These are phyloP conservation scores for Scophthalmus maximus DNA, from an alignment of 2,113 vertebrate species.

Conservation along the genomic window DNA sequence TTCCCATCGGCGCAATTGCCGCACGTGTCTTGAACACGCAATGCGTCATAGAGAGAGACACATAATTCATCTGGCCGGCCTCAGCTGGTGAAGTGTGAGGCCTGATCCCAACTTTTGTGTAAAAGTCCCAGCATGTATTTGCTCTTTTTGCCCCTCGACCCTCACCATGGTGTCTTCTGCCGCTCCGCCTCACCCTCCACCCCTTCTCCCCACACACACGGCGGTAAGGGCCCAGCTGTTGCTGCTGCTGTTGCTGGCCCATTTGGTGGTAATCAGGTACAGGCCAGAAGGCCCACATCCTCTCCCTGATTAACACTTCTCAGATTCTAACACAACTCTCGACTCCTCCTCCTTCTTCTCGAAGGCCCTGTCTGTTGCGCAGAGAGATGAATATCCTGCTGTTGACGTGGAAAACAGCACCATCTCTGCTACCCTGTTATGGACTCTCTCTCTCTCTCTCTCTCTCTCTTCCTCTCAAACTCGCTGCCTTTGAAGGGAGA, in stretches of 20 bases:
- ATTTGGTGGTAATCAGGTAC: conserved; percentile 96
- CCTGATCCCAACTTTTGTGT: conserved; percentile 18
- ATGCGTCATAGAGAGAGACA: conserved; percentile 37
- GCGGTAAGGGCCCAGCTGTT: conserved; percentile 82
- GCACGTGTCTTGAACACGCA: conserved; percentile 39
- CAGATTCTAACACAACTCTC: conserved; percentile 90
- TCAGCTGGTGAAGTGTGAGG: conserved; percentile 15
- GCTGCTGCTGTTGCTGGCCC: conserved; percentile 64
- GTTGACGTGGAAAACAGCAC: conserved; percentile 51
- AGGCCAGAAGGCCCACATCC: conserved; percentile 93
- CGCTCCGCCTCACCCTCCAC: conserved; percentile 64
- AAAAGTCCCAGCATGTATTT: conserved; percentile 17
- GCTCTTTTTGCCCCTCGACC: conserved; percentile 26
- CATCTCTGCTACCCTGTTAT: conserved; percentile 71
- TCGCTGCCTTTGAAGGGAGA: conserved; percentile 46
- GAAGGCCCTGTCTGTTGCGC: conserved; percentile 50
- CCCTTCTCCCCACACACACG: conserved; percentile 55
- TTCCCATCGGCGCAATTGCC: conserved; percentile 49
- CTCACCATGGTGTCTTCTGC: conserved; percentile 38
- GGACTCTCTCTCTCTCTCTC: conserved; percentile 4
- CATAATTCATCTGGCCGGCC: conserved; percentile 17
- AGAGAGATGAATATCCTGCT: conserved; percentile 56
- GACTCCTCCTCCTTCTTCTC: conserved; percentile 82
- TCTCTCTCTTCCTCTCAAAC: background rate
- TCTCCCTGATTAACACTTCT: conserved; percentile 94